phyloP scores from a whole-genome alignment of 1,140 invertebrate species.

The Diabrotica undecimpunctata region DNA sequence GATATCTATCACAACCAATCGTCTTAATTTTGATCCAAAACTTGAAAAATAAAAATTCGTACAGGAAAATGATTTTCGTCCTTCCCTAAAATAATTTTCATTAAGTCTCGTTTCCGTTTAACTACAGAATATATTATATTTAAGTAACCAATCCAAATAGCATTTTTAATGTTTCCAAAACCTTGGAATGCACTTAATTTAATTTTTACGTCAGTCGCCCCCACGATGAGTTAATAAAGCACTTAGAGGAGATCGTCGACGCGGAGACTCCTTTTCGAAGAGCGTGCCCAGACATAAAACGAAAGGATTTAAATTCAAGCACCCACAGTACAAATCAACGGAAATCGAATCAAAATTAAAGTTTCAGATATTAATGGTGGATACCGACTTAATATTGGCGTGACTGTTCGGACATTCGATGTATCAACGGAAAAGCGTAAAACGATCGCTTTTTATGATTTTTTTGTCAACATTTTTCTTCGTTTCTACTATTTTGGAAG shows the following conservation, averaged over 20 bases:
- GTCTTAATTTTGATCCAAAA: too few relatives aligned
- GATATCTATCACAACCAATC: too few relatives aligned
- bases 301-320: constrained; percentile 4
- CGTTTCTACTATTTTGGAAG: too few relatives aligned
- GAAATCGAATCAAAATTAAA: constrained; percentile 13
- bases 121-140: too few relatives aligned
- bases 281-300: constrained; percentile 12
- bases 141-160: too few relatives aligned
- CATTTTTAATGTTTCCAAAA: too few relatives aligned
- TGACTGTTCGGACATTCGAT: constrained; percentile 1
- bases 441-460: not conserved
- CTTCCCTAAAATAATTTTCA: too few relatives aligned
- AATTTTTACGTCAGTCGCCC: not conserved
- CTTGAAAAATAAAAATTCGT: too few relatives aligned
- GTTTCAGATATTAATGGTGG: constrained; percentile 9
- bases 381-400: not conserved
- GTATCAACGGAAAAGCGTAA: not conserved
- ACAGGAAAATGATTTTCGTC: too few relatives aligned
- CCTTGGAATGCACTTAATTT: not conserved
- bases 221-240: constrained; percentile 4
- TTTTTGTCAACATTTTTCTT: too few relatives aligned
- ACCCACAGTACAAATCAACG: constrained; percentile 10
- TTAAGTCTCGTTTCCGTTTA: too few relatives aligned
- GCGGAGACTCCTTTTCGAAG: not conserved
- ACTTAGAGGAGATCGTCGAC: constrained; percentile 7